Conservation (phyloP, 2,113 vertebrate genomes). For the Equus quagga region DNA sequence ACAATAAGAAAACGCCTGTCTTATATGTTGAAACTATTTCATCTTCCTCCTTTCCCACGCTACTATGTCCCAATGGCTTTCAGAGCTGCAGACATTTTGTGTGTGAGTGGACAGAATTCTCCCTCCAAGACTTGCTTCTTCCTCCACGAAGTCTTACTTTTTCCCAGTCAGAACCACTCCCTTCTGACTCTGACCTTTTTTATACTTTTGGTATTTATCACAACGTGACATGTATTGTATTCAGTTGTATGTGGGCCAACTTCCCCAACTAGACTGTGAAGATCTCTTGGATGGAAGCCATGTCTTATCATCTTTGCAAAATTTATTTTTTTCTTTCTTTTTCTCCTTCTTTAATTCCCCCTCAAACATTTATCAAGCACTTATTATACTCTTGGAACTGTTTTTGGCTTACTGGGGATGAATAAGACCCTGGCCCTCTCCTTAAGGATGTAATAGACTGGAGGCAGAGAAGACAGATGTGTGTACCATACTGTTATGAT, state of each 20-base stretch:
- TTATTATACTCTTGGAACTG: neutral
- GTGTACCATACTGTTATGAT: neutral
- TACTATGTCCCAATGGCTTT: neutral
- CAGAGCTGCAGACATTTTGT: neutral
- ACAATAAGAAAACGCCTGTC: neutral
- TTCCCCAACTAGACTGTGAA: neutral
- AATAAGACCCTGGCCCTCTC: neutral
- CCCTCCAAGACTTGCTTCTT: neutral
- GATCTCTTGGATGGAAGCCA: neutral
- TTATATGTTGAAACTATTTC: neutral
- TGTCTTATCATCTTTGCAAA: neutral
- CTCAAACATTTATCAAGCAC: neutral
- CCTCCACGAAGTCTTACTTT: neutral
- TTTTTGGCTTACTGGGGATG: neutral
- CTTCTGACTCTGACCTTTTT: neutral
- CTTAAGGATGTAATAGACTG: neutral
- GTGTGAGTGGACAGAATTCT: neutral
- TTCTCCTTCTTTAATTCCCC: neutral
- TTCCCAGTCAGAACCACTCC: neutral
- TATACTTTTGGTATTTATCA: neutral
- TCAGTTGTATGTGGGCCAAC: neutral
- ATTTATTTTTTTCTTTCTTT: neutral
- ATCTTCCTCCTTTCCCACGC: neutral
- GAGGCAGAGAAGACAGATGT: neutral
- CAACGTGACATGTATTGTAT: neutral